Percentiles rank a stretch among this genome's conserved stretches.
These are phyloP conservation scores for Syngnathus rostellatus DNA, from an alignment of 2,797 vertebrate genomes.

Conservation along the genomic window DNA sequence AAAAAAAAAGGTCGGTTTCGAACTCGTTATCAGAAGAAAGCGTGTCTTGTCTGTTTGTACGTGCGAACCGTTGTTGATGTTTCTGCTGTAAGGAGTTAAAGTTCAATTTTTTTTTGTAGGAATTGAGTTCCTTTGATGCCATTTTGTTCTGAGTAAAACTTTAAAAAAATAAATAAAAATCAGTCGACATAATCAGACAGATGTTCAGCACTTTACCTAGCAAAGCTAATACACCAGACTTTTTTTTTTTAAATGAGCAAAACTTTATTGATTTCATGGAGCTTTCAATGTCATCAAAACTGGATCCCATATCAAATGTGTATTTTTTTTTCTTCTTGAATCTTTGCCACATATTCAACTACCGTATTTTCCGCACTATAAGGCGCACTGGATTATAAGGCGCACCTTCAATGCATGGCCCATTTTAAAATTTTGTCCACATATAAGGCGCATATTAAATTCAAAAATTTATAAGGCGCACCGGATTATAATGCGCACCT, in stretches of 20 bases:
- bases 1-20: constrained; percentile 7
- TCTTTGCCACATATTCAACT: too few species aligned
- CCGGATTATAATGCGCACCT: too few species aligned
- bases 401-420: too few species aligned
- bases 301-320: too few species aligned
- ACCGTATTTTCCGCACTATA: too few species aligned
- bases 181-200: neutral
- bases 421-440: too few species aligned
- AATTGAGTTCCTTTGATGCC: neutral
- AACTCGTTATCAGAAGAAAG: constrained; percentile 9
- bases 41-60: constrained; percentile 29
- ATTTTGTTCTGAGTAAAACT: neutral
- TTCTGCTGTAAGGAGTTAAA: constrained; percentile 44
- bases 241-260: neutral
- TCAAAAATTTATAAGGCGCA: too few species aligned
- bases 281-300: too few species aligned
- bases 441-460: too few species aligned
- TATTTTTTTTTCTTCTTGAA: too few species aligned
- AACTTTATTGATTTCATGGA: too few species aligned
- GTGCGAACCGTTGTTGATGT: constrained; percentile 30
- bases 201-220: neutral
- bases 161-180: neutral
- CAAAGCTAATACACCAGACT: neutral
- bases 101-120: constrained; percentile 19
- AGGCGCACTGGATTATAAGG: too few species aligned